Evolutionary conservation across 2,797 vertebrate genomes (phyloP), one percentile per base, ranked within the genome.

Genomic region (Pseudochirops cupreus): DNA sequence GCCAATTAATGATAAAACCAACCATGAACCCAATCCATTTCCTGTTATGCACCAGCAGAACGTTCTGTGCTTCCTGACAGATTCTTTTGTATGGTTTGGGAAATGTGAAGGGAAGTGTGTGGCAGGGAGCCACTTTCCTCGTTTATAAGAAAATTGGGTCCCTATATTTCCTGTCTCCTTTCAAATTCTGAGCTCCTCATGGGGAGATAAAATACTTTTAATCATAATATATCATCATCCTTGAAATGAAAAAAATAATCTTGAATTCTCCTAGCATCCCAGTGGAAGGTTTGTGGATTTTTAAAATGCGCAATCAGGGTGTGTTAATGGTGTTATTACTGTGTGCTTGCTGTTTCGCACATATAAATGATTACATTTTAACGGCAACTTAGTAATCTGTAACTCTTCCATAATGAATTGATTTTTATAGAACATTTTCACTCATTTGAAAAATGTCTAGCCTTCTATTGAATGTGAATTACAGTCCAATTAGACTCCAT

Each of bases 391-490:
- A 50, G 95, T 92, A 92, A 13, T 96, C 33, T 18, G 92, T 92
- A 93, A 95, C 94, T 96, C 91, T 96, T 59, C 24, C 92, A 56
- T 62, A 74, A 67, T 91, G 93, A 97, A 97, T 96, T 94, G 97
- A 97, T 97, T 98, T 97, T 97, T 97, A 96, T 52, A 92, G 94
- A 94, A 95, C 91, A 91, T 94, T 96, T 96, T 97, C 92, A 93
- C 97, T 98, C 95, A 54, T 62, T 96, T 98, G 96, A 98, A 98
- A 97, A 98, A 96, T 56, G 95, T 58, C 94, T 93, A 96, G 18
- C 92, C 1, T 54, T 95, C 97, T 97, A 96, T 95, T 95, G 96
- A 97, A 96, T 92, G 93, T 96, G 98, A 97, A 97, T 98, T 98
- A 94, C 91, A 90, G 94, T 90, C 89, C 95, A 95, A 96, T 97